phyloP scores from a whole-genome alignment of 2,888 invertebrate species.

The Torymus auratus region DNA sequence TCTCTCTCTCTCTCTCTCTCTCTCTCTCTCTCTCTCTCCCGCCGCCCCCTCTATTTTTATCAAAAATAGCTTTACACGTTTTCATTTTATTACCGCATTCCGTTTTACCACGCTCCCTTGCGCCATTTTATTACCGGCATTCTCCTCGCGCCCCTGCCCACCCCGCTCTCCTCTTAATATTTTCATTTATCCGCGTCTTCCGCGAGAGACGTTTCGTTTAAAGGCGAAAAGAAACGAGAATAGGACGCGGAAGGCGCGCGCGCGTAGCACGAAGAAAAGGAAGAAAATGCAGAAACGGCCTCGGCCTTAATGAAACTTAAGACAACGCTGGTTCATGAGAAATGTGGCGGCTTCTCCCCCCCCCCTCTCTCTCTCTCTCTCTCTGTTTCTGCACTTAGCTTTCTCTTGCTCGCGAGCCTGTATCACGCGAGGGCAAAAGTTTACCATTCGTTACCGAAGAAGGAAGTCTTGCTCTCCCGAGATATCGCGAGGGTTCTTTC shows the following conservation, averaged over 20 bases:
- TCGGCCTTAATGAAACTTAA: slow-evolving; percentile 57
- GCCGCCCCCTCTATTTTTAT: slow-evolving; percentile 14
- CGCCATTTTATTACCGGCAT: slow-evolving; percentile 16
- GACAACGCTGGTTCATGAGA: slow-evolving; percentile 50
- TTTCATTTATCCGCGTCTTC: slow-evolving; percentile 50
- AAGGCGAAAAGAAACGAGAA: slow-evolving; percentile 31
- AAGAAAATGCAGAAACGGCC: slow-evolving; percentile 47
- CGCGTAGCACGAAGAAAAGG: background rate
- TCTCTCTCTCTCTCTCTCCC: background rate
- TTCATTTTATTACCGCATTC: slow-evolving; percentile 32
- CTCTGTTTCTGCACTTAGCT: background rate
- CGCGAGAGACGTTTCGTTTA: slow-evolving; percentile 31
- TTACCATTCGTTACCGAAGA: slow-evolving; percentile 51
- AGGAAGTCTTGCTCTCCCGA: slow-evolving; percentile 26
- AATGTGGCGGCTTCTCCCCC: slow-evolving; percentile 21
- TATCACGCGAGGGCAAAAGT: slow-evolving; percentile 52
- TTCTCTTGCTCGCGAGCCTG: background rate
- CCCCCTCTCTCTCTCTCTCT: no score
- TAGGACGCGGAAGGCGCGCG: slow-evolving; percentile 9
- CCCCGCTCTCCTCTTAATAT: slow-evolving; percentile 31
- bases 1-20: no score
- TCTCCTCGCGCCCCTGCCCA: background rate
- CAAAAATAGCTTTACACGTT: slow-evolving; percentile 42
- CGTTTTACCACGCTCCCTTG: slow-evolving; percentile 8
- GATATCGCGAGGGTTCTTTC: slow-evolving; percentile 7